phyloP scores from a whole-genome alignment of 2,113 vertebrate species.

The Cynoglossus semilaevis region DNA sequence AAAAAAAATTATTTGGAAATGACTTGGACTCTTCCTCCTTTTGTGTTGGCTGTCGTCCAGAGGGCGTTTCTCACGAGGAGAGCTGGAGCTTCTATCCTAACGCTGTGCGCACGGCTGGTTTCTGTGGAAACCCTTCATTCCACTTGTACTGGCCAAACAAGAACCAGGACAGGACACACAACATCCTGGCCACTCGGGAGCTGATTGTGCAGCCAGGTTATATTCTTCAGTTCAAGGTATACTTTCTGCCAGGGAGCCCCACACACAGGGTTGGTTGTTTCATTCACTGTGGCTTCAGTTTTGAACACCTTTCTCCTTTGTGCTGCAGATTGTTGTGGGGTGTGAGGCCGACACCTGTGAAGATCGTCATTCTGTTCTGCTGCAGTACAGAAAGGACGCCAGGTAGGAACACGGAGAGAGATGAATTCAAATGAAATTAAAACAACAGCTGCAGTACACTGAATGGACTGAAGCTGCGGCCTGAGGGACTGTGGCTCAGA shows the following conservation, averaged over 20 bases:
- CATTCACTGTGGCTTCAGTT: not conserved
- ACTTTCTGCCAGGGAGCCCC: slow-evolving; percentile 7
- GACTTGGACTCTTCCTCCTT: not conserved
- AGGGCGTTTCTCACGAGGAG: slow-evolving; percentile 93
- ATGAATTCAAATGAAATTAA: not conserved
- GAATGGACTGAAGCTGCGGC: too few species aligned
- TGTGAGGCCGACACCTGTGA: slow-evolving; percentile 93
- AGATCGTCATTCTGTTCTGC: slow-evolving; percentile 92
- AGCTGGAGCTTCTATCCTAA: slow-evolving; percentile 99
- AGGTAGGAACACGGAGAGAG: slow-evolving; percentile 74
- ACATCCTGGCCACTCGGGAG: slow-evolving; percentile 92
- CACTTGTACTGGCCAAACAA: slow-evolving; percentile 99
- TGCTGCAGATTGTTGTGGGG: slow-evolving; percentile 91
- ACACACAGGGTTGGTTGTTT: not conserved
- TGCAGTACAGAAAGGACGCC: slow-evolving; percentile 96
- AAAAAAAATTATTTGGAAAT: not conserved
- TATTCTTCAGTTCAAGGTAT: slow-evolving; percentile 96
- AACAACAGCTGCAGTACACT: not conserved
- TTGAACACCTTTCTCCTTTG: slow-evolving; percentile 1
- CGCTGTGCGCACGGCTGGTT: slow-evolving; percentile 93
- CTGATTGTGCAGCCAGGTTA: slow-evolving; percentile 98
- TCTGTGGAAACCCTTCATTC: slow-evolving; percentile 98
- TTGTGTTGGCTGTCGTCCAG: slow-evolving; percentile 64
- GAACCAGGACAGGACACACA: slow-evolving; percentile 92
- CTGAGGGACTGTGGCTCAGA: too few species aligned